A percentile compares a stretch with the other conserved stretches of the same genome.
These are phyloP conservation scores for Scotopteryx bipunctaria DNA, from an alignment of 2,888 invertebrate species.

Conservation along the genomic window DNA sequence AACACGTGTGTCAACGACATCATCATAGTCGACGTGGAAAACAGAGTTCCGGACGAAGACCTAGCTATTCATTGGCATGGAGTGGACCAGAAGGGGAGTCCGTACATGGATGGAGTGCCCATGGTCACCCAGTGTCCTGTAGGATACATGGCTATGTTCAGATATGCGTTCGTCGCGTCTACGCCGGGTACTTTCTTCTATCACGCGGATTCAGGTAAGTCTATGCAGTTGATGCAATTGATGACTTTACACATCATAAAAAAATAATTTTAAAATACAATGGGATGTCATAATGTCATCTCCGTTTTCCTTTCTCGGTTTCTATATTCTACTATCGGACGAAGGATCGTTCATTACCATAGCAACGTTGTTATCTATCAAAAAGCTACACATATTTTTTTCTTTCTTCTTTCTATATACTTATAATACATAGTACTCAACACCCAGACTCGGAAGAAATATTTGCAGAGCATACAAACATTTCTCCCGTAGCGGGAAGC, in stretches of 20 bases:
- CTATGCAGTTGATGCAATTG: too few species aligned
- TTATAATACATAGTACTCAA: too few species aligned
- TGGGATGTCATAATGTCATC: too few species aligned
- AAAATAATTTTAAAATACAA: too few species aligned
- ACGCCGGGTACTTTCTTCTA: conserved; percentile 88
- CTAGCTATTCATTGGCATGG: conserved; percentile 92
- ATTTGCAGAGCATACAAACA: too few species aligned
- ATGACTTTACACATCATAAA: too few species aligned
- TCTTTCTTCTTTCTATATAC: neutral
- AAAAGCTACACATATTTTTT: neutral
- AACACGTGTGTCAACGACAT: conserved; percentile 89
- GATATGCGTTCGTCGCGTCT: conserved; percentile 87
- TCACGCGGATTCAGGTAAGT: conserved; percentile 86
- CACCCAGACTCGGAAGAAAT: too few species aligned
- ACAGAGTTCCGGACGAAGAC: conserved; percentile 86
- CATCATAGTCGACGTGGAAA: conserved; percentile 88
- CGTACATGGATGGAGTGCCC: conserved; percentile 90
- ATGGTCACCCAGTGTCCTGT: conserved; percentile 91
- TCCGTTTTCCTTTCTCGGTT: too few species aligned
- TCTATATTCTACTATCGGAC: too few species aligned
- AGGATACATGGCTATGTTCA: conserved; percentile 85
- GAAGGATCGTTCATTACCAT: too few species aligned
- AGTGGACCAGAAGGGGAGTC: conserved; percentile 82
- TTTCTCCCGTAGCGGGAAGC: too few species aligned
- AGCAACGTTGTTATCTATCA: too few species aligned